Evolutionary conservation across 2,888 invertebrate species (phyloP).

Genomic region (Apoda limacodes): DNA sequence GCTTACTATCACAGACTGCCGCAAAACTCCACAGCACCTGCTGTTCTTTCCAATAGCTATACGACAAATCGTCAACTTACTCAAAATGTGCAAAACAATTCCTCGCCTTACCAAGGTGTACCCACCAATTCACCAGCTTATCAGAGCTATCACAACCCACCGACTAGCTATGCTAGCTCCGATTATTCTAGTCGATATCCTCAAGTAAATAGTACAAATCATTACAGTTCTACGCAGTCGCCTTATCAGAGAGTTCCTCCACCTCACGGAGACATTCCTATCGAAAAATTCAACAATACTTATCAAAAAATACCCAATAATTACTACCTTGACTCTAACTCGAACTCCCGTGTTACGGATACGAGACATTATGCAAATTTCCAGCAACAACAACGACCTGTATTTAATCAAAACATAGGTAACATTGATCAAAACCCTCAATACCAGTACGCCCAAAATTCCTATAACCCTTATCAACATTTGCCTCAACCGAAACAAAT

Average conservation of each 20-base stretch:
- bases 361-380: slow-evolving; percentile 43
- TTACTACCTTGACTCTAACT: slow-evolving; percentile 40
- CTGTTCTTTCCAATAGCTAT: slow-evolving; percentile 32
- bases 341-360: slow-evolving; percentile 33
- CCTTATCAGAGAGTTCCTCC: slow-evolving; percentile 74
- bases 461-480: slow-evolving; percentile 73
- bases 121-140: slow-evolving; percentile 59
- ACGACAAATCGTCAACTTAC: slow-evolving; percentile 37
- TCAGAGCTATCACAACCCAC: slow-evolving; percentile 62
- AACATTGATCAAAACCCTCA: slow-evolving; percentile 28
- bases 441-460: slow-evolving; percentile 44
- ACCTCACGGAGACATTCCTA: slow-evolving; percentile 58
- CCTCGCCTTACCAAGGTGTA: slow-evolving; percentile 58
- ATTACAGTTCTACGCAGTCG: slow-evolving; percentile 39
- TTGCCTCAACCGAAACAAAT: slow-evolving; percentile 71
- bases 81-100: slow-evolving; percentile 32
- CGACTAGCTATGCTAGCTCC: slow-evolving; percentile 55
- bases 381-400: slow-evolving; percentile 44
- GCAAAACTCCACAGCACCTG: slow-evolving; percentile 32
- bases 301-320: slow-evolving; percentile 52
- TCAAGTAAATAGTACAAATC: slow-evolving; percentile 42
- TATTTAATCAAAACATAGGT: slow-evolving; percentile 48
- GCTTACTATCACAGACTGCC: slow-evolving; percentile 55
- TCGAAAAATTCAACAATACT: slow-evolving; percentile 43
- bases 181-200: slow-evolving; percentile 66